These are phyloP conservation scores for Coluber constrictor DNA, from an alignment of 2,797 vertebrate species.

Conservation along the genomic window DNA sequence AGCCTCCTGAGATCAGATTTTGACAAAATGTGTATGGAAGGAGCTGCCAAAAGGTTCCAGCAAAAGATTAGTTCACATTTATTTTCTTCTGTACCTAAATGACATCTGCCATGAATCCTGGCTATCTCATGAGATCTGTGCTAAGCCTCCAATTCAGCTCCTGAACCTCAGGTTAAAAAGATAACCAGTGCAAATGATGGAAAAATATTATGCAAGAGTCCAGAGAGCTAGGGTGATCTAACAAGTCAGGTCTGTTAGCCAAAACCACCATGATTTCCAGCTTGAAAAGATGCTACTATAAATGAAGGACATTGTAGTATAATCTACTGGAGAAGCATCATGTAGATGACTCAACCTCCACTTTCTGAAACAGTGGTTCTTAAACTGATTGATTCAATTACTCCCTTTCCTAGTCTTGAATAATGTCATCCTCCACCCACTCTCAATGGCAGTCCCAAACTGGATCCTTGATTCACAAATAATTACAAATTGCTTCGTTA, in stretches of 20 bases:
- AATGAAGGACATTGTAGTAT: neutral
- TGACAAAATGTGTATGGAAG: neutral
- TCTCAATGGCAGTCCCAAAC: too few relatives aligned
- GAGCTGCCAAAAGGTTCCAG: constrained; percentile 7
- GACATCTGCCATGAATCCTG: neutral
- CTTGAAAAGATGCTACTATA: neutral
- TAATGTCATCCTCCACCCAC: too few relatives aligned
- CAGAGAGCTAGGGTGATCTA: neutral
- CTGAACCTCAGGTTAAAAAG: neutral
- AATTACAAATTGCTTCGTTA: too few relatives aligned
- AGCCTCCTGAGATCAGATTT: neutral
- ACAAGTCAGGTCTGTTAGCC: neutral
- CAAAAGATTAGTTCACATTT: constrained; percentile 15
- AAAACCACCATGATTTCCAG: neutral
- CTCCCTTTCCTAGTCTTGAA: too few relatives aligned
- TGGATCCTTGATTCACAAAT: too few relatives aligned
- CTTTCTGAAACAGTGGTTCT: too few relatives aligned
- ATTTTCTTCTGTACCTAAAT: neutral
- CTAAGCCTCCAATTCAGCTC: neutral
- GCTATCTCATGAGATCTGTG: neutral
- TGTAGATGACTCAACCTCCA: too few relatives aligned
- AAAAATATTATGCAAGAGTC: neutral
- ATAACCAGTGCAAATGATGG: neutral
- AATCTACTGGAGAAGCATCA: neutral
- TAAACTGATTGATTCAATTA: too few relatives aligned